Evolutionary conservation across 2,113 vertebrate genomes (phyloP), one percentile per base, ranked within the genome.

Genomic region (Coryphaenoides rupestris): DNA sequence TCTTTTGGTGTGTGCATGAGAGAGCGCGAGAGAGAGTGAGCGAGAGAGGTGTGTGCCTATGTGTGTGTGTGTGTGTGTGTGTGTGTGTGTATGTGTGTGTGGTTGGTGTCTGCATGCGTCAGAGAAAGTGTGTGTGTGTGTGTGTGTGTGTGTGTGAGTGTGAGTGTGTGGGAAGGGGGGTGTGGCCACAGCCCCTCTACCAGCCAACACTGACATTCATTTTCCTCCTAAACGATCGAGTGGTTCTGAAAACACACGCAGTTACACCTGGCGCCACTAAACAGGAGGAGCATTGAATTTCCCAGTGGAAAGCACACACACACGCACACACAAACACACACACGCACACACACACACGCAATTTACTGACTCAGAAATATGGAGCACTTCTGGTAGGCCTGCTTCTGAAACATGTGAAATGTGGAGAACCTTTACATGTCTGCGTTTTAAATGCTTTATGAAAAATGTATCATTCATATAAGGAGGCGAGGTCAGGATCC

Each of bases 271-370:
- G 46, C 3, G 62, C 70, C 70, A 62, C 61, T 40, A 52, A 58
- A 78, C 68, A 69, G 75, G 45, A 62, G 64, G 5, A 19, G 28
- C 67, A 73, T 72, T 83, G 74, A 77, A 9, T 69, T 53, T 10
- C 50, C 65, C 56, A 62, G 7, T 26, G 19, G n/a, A 56, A 53
- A 7, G 13, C 10, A 40, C 33, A 40, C 33, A 40, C 33, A 40
- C 10, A 40, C 33, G 10, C 28, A 33, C 28, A 33, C 28, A 33
- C 28, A 33, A 5, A 33, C 28, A 33, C 28, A 33, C 28, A 33
- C 28, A 23, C 17, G 28, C 57, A 2, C 0, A 19, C n/a, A 60
- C 49, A 15, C 23, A 50, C 62, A 57, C 21, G 49, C 21, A 26
- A 9, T 47, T 73, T 55, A 65, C 46, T 67, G 55, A 66, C 59